phyloP scores from a whole-genome alignment of 2,113 vertebrate species.

The Cisticola juncidis region DNA sequence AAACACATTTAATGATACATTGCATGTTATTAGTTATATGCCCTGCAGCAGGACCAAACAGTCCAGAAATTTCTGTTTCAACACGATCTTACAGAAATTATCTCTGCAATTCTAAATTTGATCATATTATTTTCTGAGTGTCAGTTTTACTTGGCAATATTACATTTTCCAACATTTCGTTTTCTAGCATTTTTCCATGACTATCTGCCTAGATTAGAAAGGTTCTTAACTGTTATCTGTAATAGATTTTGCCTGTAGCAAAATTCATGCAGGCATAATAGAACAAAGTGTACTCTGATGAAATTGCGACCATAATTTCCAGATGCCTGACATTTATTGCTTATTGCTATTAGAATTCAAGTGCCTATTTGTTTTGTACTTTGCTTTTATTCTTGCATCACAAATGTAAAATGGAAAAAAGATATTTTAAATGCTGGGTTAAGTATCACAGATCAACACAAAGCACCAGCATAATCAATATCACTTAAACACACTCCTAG shows the following conservation, averaged over 20 bases:
- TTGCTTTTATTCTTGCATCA: constrained; percentile 84
- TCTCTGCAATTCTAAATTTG: constrained; percentile 66
- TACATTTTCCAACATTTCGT: constrained; percentile 77
- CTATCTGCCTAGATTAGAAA: constrained; percentile 85
- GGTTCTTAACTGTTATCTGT: constrained; percentile 86
- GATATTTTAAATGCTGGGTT: constrained; percentile 83
- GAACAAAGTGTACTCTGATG: constrained; percentile 85
- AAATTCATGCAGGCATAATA: constrained; percentile 86
- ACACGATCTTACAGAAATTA: constrained; percentile 68
- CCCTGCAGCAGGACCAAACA: constrained; percentile 65
- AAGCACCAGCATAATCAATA: constrained; percentile 79
- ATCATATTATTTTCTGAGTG: constrained; percentile 71
- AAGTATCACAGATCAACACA: constrained; percentile 80
- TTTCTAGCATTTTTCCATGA: constrained; percentile 75
- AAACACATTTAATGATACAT: constrained; percentile 32
- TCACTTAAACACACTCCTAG: constrained; percentile 79
- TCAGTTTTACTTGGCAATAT: constrained; percentile 76
- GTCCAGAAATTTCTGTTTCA: constrained; percentile 29
- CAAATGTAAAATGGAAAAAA: constrained; percentile 83
- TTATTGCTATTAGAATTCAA: constrained; percentile 88
- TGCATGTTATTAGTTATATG: background rate
- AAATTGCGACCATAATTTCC: constrained; percentile 88
- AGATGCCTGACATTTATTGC: constrained; percentile 87
- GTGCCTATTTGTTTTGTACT: constrained; percentile 87
- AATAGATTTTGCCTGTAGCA: constrained; percentile 87